Evolutionary conservation across 1,140 invertebrate genomes (phyloP).

Genomic region (Neotoxoptera formosana): DNA sequence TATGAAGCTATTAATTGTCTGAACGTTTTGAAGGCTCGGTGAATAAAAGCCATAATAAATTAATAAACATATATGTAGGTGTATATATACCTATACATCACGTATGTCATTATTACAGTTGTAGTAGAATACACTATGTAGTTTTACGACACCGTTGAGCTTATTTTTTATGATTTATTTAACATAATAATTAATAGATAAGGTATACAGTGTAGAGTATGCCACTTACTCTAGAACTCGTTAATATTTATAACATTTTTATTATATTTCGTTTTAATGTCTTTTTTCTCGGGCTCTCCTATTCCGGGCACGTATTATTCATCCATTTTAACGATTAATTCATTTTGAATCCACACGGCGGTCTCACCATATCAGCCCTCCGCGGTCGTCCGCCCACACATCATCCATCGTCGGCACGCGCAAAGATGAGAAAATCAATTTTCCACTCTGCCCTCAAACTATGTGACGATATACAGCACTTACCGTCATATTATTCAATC

Average conservation of each 20-base stretch:
- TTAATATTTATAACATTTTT: not conserved
- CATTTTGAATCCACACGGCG: constrained; percentile 15
- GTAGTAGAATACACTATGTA: not conserved
- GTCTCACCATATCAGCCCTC: not conserved
- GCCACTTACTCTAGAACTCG: not conserved
- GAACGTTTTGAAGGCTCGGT: no score
- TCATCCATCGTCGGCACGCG: not conserved
- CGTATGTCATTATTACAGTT: not conserved
- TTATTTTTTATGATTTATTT: not conserved
- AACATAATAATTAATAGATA: not conserved
- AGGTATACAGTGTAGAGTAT: not conserved
- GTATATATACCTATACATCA: not conserved
- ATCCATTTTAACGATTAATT: constrained; percentile 47
- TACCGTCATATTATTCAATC: not conserved
- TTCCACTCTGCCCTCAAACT: not conserved
- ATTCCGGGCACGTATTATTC: not conserved
- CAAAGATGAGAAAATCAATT: constrained; percentile 56
- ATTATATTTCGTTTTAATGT: not conserved
- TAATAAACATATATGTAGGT: not conserved
- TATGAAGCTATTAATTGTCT: not conserved
- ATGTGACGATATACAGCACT: not conserved
- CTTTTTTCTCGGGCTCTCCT: not conserved
- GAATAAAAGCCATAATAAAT: not conserved
- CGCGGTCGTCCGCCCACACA: not conserved
- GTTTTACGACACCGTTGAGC: not conserved